Percentiles rank a stretch among this genome's conserved stretches.
Conservation (phyloP, 2,797 vertebrate genomes). For the Rhinatrema bivittatum region DNA sequence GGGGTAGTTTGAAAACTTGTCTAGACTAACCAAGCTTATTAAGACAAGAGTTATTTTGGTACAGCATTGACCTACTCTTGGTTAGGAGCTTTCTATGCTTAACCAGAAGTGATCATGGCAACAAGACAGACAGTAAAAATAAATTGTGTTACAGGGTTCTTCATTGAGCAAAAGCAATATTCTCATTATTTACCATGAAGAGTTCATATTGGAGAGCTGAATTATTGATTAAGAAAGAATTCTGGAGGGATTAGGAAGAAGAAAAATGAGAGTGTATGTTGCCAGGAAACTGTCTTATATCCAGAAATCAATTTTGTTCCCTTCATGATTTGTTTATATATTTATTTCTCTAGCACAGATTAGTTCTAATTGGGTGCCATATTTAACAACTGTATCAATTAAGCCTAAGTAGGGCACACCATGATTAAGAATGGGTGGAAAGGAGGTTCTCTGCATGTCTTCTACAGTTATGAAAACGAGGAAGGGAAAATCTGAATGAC, state of each 20-base stretch:
- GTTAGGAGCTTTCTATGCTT: constrained; percentile 6
- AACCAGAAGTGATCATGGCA: not conserved
- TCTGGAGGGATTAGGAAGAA: not conserved
- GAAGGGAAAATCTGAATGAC: too few relatives aligned
- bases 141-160: constrained; percentile 10
- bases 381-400: too few relatives aligned
- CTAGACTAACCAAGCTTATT: constrained; percentile 4
- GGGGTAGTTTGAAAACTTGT: not conserved
- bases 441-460: too few relatives aligned
- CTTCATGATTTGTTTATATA: too few relatives aligned
- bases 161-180: not conserved
- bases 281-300: too few relatives aligned
- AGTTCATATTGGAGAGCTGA: not conserved
- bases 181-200: constrained; percentile 12
- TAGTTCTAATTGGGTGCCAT: too few relatives aligned
- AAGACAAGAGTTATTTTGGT: constrained; percentile 11
- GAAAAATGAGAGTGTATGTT: not conserved
- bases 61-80: not conserved
- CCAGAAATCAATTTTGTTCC: too few relatives aligned
- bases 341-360: too few relatives aligned
- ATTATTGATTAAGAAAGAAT: not conserved
- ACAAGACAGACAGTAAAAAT: not conserved
- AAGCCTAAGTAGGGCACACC: too few relatives aligned
- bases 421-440: too few relatives aligned
- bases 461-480: too few relatives aligned